Percentiles rank a stretch among this genome's conserved stretches.
These are phyloP conservation scores for Sinonovacula constricta DNA, from an alignment of 1,140 invertebrate genomes.

Conservation along the genomic window DNA sequence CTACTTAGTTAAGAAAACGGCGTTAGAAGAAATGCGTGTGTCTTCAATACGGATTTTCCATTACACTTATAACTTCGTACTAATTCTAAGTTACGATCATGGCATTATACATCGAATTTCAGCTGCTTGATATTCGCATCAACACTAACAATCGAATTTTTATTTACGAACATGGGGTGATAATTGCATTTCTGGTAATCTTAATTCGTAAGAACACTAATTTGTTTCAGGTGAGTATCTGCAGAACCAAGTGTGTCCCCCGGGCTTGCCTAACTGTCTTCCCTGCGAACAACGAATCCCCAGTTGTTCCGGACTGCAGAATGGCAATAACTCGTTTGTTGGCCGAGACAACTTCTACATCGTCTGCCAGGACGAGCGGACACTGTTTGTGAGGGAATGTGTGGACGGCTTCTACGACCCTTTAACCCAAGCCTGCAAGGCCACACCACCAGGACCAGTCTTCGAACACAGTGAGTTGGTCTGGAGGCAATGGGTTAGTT, in stretches of 20 bases:
- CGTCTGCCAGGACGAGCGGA: constrained; percentile 43
- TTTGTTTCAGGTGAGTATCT: constrained; percentile 42
- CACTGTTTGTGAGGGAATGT: constrained; percentile 40
- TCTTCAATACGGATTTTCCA: too few relatives aligned
- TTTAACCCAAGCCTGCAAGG: constrained; percentile 40
- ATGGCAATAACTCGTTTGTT: constrained; percentile 40
- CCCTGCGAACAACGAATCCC: constrained; percentile 44
- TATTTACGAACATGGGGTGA: too few relatives aligned
- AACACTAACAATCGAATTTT: too few relatives aligned
- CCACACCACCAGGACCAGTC: background rate
- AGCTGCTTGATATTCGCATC: too few relatives aligned
- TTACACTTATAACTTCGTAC: too few relatives aligned
- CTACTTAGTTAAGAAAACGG: too few relatives aligned
- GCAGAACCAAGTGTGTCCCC: constrained; percentile 46
- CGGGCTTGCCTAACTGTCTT: background rate
- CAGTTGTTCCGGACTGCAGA: constrained; percentile 35
- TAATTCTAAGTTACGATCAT: too few relatives aligned
- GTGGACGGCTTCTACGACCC: constrained; percentile 38
- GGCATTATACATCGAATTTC: too few relatives aligned
- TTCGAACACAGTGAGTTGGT: constrained; percentile 41
- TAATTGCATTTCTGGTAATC: too few relatives aligned
- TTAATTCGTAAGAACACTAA: too few relatives aligned
- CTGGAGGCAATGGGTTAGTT: too few relatives aligned
- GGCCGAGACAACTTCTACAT: constrained; percentile 45
- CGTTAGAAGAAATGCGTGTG: too few relatives aligned